These are phyloP conservation scores for Ochotona curzoniae DNA, from an alignment of 2,113 vertebrate genomes.

Conservation along the genomic window DNA sequence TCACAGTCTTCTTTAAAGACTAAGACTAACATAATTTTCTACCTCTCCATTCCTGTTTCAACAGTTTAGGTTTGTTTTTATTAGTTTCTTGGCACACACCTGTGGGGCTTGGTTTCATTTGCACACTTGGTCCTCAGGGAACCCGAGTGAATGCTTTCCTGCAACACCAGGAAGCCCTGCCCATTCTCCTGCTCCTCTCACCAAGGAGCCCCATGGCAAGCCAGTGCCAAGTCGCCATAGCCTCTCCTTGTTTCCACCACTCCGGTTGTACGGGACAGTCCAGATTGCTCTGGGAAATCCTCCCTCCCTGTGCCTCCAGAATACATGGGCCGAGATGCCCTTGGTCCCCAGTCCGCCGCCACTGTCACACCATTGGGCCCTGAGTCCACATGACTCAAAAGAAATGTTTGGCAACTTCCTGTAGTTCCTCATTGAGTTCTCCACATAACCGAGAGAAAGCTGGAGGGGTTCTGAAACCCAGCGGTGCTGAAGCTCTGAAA, in stretches of 20 bases:
- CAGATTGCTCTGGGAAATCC: slow-evolving; percentile 30
- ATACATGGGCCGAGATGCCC: neutral
- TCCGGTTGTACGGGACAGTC: neutral
- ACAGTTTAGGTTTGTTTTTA: neutral
- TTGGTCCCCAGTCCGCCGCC: neutral
- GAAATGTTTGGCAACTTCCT: neutral
- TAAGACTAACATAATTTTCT: neutral
- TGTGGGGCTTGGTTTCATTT: slow-evolving; percentile 9
- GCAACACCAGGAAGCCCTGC: neutral
- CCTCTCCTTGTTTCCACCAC: neutral
- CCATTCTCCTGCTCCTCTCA: neutral
- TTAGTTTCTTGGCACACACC: neutral
- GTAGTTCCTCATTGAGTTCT: slow-evolving; percentile 43
- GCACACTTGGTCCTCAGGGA: neutral
- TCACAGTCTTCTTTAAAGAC: neutral
- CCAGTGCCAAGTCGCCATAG: neutral
- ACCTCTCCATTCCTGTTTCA: neutral
- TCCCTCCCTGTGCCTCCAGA: neutral
- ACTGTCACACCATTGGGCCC: neutral
- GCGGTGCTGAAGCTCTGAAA: slow-evolving; percentile 17
- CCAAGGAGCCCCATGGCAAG: neutral
- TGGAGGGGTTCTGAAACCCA: slow-evolving; percentile 28
- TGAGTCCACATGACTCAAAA: neutral
- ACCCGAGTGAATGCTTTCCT: neutral
- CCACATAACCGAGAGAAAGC: slow-evolving; percentile 15